Evolutionary conservation across 1,140 invertebrate species (phyloP).

Genomic region (Trachymyrmex cornetzi): DNA sequence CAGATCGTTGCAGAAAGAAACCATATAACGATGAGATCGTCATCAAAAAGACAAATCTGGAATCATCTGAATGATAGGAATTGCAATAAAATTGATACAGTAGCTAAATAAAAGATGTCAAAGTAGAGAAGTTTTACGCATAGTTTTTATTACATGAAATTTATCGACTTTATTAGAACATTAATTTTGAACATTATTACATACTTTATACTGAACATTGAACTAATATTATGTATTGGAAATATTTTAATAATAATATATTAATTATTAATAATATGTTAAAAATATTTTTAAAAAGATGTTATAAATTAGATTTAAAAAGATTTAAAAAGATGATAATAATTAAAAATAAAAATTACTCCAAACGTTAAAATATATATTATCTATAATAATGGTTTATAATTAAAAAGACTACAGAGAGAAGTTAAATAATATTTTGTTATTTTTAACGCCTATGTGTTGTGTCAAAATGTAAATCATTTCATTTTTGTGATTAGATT

Average conservation of each 20-base stretch:
- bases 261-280: no score
- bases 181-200: background rate
- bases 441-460: no score
- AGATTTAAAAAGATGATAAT: background rate
- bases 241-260: no score
- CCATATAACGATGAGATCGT: conserved; percentile 14
- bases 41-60: conserved; percentile 63
- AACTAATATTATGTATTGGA: background rate
- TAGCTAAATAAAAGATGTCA: background rate
- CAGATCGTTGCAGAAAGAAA: conserved; percentile 67
- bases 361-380: background rate
- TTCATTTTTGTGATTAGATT: no score
- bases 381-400: background rate
- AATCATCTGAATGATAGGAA: conserved; percentile 61
- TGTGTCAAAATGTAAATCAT: no score
- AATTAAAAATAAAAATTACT: background rate
- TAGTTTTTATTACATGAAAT: background rate
- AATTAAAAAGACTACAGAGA: no score
- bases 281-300: background rate
- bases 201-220: background rate
- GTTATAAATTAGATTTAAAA: no score
- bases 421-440: no score
- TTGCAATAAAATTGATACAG: conserved; percentile 65
- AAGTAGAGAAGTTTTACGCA: background rate
- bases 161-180: background rate